Evolutionary conservation across 1,140 invertebrate genomes (phyloP), one percentile per base, ranked within the genome.

Genomic region (Idris sp.): DNA sequence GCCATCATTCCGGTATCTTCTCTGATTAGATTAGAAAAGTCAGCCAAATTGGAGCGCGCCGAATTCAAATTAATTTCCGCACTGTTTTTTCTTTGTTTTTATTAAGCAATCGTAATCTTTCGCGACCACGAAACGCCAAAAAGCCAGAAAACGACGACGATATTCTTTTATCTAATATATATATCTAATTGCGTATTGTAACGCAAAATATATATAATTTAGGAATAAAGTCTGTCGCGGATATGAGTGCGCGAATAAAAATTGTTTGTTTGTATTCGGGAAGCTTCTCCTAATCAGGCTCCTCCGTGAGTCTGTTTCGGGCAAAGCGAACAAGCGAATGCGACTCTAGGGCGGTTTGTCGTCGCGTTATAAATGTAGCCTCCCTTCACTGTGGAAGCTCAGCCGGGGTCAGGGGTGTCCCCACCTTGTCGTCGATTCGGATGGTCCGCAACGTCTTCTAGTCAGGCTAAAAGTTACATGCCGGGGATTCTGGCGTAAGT

Each of bases 1-100:
- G 93, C 93, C 91, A 94, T 94, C 89, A 90, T 92, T 36, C 15
- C 49, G 40, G 2, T 38, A 25, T 25, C 7, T 18, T 1, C 6
- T 49, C 2, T 9, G 5, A 16, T 2, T 1, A 2, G 22, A 7
- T 10, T 7, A 48, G 26, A 38, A 18, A 38, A 28, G 8, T n/a
- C 11, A 28, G 19, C 10, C 40, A 11, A 26, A 61, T 36, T 7
- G 7, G 14, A 36, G 26, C 19, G 14, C 7, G 11, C 14, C 25
- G 25, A 49, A 22, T 48, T 9, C 1, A 14, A 13, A 6, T 0
- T 10, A 28, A 11, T 64, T 11, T 44, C 13, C 48, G 15, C 61
- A 65, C 61, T 54, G 2, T 0, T 36, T 41, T n/a, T n/a, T n/a
- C n/a, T n/a, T n/a, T n/a, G n/a, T n/a, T n/a, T n/a, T n/a, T n/a